Evolutionary conservation across 2,797 vertebrate genomes (phyloP).

Genomic region (Chelidonichthys spinosus): DNA sequence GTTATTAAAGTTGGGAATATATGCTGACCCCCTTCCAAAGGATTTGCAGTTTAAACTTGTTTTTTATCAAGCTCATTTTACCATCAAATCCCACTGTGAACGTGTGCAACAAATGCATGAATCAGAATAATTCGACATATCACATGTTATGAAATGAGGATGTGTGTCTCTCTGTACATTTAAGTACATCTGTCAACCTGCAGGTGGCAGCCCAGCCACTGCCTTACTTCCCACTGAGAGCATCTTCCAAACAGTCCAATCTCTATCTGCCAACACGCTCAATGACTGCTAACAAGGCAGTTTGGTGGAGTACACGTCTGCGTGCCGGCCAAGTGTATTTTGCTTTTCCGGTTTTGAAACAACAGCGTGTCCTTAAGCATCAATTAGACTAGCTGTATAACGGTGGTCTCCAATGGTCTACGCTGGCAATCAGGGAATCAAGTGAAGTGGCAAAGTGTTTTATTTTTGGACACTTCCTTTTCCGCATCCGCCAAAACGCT

Average conservation of each 20-base stretch:
- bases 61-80: not conserved
- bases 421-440: constrained; percentile 22
- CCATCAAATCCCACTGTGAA: not conserved
- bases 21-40: constrained; percentile 32
- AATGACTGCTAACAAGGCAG: constrained; percentile 23
- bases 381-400: constrained; percentile 20
- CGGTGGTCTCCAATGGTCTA: constrained; percentile 1
- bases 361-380: constrained; percentile 20
- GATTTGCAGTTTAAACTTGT: constrained; percentile 40
- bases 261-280: constrained; percentile 30
- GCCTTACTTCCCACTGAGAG: constrained; percentile 54
- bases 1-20: constrained; percentile 39
- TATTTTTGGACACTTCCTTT: constrained; percentile 53
- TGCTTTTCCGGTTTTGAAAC: constrained; percentile 20
- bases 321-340: constrained; percentile 16
- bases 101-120: not conserved
- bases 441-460: constrained; percentile 47
- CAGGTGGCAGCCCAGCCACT: constrained; percentile 81
- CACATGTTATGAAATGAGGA: constrained; percentile 1
- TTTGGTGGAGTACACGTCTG: not conserved
- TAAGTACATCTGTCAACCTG: constrained; percentile 72
- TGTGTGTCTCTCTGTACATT: constrained; percentile 17
- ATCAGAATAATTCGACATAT: not conserved
- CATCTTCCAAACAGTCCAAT: constrained; percentile 47
- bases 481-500: constrained; percentile 46